A percentile compares a stretch with the other conserved stretches of the same genome.
phyloP scores from a whole-genome alignment of 2,113 vertebrate genomes.

The Siphamia tubifer region DNA sequence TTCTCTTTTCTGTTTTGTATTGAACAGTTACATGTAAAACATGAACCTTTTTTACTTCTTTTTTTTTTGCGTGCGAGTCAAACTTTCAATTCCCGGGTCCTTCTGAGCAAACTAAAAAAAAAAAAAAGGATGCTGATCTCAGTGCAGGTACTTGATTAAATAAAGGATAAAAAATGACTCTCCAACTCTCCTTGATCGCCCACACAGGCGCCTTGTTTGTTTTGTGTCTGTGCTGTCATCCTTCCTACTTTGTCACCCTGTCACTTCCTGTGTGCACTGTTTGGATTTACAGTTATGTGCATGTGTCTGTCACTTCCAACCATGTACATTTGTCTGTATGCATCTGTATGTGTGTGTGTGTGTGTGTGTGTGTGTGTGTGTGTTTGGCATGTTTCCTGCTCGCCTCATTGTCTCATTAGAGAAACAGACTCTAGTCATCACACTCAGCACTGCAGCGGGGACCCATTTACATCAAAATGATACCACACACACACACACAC shows the following conservation, averaged over 20 bases:
- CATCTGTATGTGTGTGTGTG: background rate
- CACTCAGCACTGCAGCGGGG: conserved; percentile 11
- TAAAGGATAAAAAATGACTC: conserved; percentile 52
- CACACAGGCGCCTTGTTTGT: conserved; percentile 41
- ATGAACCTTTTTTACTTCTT: background rate
- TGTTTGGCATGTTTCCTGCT: conserved; percentile 18
- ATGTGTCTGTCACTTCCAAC: conserved; percentile 3
- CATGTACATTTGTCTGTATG: background rate
- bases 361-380: conserved; percentile 9
- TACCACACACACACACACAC: background rate
- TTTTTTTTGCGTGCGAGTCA: too few species aligned
- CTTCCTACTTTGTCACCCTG: conserved; percentile 54
- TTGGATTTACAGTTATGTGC: conserved; percentile 19
- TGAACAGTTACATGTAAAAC: background rate
- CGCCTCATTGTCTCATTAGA: conserved; percentile 35
- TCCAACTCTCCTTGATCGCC: conserved; percentile 43
- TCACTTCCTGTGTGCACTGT: conserved; percentile 38
- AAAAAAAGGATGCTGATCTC: conserved; percentile 22
- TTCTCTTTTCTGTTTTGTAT: background rate
- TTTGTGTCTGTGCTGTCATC: conserved; percentile 43
- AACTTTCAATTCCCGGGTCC: background rate
- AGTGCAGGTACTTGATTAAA: conserved; percentile 33
- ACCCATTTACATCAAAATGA: conserved; percentile 33
- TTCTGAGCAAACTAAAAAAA: too few species aligned
- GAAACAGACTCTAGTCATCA: conserved; percentile 25